Evolutionary conservation across 2,113 vertebrate species (phyloP), one percentile per base, ranked within the genome.

Genomic region (Semnornis frantzii): DNA sequence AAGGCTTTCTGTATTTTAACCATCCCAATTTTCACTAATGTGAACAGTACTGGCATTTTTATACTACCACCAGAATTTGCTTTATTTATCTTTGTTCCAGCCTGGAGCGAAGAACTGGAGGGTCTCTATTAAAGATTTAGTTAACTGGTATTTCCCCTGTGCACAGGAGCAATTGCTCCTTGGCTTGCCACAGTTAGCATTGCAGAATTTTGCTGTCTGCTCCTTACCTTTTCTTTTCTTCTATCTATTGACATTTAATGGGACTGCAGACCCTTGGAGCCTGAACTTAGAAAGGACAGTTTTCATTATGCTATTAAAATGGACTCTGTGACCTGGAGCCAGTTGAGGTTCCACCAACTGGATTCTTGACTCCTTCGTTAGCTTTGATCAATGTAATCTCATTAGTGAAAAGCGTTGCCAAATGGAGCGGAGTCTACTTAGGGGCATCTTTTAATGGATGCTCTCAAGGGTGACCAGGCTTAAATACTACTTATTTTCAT

Each of bases 321-420:
- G 81, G 80, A 42, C 85, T 94, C n/a, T 73, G 2, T 92, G 92
- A 93, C 94, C 89, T 94, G 77, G 66, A 94, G 88, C 65, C 59
- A 48, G 76, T 5, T 72, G 82, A 88, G 90, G 62, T 86, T 95
- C 91, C 70, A 63, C 48, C 72, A 80, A 12, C 63, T 88, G 80
- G 85, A 84, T 94, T 90, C 66, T 89, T 73, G 80, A 96, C 73
- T 94, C 70, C 52, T 93, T 88, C 0, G 1, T 93, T 97, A 93
- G 77, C 92, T 95, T 96, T 94, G 94, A 95, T 95, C 90, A 95
- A 28, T 74, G 60, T 90, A 95, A 96, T 94, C 39, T 88, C 34
- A 73, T 96, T 92, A 95, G 77, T 66, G 73, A 92, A 95, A 84
- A 90, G 50, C 82, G 33, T 82, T 88, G 82, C 91, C 88, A 95